These are phyloP conservation scores for Hoplodrina ambigua DNA, from an alignment of 2,888 invertebrate genomes.

Conservation along the genomic window DNA sequence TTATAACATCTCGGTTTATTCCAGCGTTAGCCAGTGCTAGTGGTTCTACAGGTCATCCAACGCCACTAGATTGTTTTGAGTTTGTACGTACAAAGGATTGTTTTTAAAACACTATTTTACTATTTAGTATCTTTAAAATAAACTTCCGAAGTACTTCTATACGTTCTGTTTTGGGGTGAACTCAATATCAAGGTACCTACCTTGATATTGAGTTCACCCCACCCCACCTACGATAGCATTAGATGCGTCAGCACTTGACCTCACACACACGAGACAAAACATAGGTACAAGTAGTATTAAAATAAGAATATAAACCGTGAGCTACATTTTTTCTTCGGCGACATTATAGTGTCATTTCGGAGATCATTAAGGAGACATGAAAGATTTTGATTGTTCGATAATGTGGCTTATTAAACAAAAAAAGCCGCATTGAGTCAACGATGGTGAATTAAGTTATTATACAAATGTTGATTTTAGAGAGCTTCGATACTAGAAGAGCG, in stretches of 20 bases:
- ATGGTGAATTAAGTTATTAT: slow-evolving; percentile 22
- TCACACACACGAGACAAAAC: slow-evolving; percentile 2
- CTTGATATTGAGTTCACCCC: too few relatives aligned
- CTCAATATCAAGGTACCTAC: slow-evolving; percentile 26
- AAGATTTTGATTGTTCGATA: slow-evolving; percentile 51
- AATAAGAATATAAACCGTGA: slow-evolving; percentile 20
- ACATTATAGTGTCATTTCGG: slow-evolving; percentile 43
- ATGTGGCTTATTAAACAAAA: slow-evolving; percentile 34
- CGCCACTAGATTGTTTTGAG: slow-evolving; percentile 27
- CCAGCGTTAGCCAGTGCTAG: slow-evolving; percentile 14
- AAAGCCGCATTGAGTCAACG: slow-evolving; percentile 18
- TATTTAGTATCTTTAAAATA: slow-evolving; percentile 1
- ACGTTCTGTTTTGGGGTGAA: slow-evolving; percentile 23
- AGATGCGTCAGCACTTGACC: slow-evolving; percentile 18
- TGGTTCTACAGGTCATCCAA: slow-evolving; percentile 20
- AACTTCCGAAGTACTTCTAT: not conserved
- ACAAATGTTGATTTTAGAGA: slow-evolving; percentile 27
- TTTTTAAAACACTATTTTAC: slow-evolving; percentile 11
- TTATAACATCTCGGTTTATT: not conserved
- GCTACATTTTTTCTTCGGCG: slow-evolving; percentile 24
- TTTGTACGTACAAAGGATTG: slow-evolving; percentile 18
- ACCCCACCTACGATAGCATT: slow-evolving; percentile 22
- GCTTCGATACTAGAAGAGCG: slow-evolving; percentile 6
- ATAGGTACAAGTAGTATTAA: slow-evolving; percentile 2
- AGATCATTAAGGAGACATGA: slow-evolving; percentile 47